Evolutionary conservation across 1,140 invertebrate genomes (phyloP), one percentile per base, ranked within the genome.

Genomic region (Plodia interpunctella): DNA sequence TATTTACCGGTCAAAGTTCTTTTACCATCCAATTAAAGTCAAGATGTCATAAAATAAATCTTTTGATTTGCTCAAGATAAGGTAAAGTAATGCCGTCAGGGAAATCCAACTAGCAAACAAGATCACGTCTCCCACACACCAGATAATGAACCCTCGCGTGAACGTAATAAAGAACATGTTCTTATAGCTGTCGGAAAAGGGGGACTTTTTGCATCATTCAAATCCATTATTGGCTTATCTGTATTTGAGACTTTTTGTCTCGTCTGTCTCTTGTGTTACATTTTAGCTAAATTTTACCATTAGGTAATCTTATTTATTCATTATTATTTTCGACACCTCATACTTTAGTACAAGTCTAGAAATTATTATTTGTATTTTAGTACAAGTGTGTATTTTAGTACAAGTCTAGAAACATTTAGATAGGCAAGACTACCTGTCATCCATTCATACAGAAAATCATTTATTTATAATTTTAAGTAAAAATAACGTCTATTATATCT

Each of bases 91-190:
- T 44, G 10, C 5, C 38, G 38, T 44, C 15, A n/a, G n/a, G 38
- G 38, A 44, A 44, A 44, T 44, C n/a, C 38, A 2, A 44, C 38
- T 44, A 15, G 38, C 38, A 44, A 44, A 44, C 38, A 44, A 44
- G 38, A 44, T 44, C 38, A 44, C 13, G 13, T 44, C n/a, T 17
- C 3, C 6, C 38, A 44, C 38, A 44, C 38, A 44, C 38, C 38
- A 44, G 13, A 44, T 44, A 44, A 44, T 44, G 38, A 44, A 44
- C 38, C 38, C 15, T 15, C 38, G 13, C 6, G 0, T 44, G 38
- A 44, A 44, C 5, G n/a, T 15, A 17, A 44, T 44, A 44, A 15
- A 44, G 38, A 15, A 17, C 13, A 15, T 44, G 13, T 44, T 44
- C 15, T 44, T 15, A n/a, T 44, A 44, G 2, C 13, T 44, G 38